These are phyloP conservation scores for Drosophila monieri DNA, from an alignment of 2,888 invertebrate genomes.

Conservation along the genomic window DNA sequence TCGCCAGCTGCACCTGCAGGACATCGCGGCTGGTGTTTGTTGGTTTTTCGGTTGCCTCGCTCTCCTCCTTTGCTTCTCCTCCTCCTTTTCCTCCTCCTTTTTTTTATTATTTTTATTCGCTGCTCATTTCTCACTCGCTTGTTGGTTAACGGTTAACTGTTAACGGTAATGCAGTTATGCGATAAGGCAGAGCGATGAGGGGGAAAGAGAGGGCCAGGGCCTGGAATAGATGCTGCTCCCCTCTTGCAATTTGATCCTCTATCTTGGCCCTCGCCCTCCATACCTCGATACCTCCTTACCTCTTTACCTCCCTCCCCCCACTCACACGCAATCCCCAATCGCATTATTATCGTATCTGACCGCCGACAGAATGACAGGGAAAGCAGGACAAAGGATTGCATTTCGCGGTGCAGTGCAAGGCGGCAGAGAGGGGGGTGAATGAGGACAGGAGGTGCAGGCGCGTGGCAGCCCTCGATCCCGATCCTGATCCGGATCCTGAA, in stretches of 20 bases:
- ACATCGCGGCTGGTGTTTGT: conserved; percentile 18
- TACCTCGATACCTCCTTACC: conserved; percentile 53
- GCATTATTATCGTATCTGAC: conserved; percentile 68
- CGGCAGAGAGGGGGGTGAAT: neutral
- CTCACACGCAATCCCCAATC: conserved; percentile 43
- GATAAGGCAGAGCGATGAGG: neutral
- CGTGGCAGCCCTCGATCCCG: conserved; percentile 23
- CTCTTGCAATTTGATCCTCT: conserved; percentile 13
- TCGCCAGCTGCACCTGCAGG: conserved; percentile 69
- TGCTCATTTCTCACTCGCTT: conserved; percentile 43
- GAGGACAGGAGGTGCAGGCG: conserved; percentile 13
- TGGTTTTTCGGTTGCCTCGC: conserved; percentile 18
- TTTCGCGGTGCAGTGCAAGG: conserved; percentile 18
- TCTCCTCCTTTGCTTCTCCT: neutral
- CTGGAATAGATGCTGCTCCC: conserved; percentile 2
- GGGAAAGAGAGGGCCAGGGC: neutral
- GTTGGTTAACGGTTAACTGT: conserved; percentile 56
- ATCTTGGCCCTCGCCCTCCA: neutral
- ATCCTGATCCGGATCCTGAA: neutral
- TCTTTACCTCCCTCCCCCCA: conserved; percentile 54
- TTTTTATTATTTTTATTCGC: conserved; percentile 2
- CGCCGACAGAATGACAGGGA: conserved; percentile 13
- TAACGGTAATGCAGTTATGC: conserved; percentile 61
- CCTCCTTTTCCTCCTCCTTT: neutral
- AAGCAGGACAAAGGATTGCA: conserved; percentile 39